A percentile compares a stretch with the other conserved stretches of the same genome.
Conservation (phyloP, 2,888 invertebrate genomes). For the Patella ulyssiponensis region DNA sequence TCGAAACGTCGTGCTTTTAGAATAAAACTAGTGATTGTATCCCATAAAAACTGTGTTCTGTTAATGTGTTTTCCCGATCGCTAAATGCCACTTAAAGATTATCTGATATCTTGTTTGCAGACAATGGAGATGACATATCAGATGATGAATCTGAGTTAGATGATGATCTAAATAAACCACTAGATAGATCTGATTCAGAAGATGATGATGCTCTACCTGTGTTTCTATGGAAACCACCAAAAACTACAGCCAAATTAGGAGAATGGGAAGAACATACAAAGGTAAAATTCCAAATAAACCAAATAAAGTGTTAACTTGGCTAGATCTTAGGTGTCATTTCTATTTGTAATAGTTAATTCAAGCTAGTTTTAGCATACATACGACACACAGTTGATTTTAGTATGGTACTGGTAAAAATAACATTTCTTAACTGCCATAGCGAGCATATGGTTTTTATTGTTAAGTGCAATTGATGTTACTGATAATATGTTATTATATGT, state of each 20-base stretch:
- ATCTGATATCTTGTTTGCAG: too few species aligned
- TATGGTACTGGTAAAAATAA: too few species aligned
- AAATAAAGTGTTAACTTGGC: background rate
- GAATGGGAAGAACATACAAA: constrained; percentile 92
- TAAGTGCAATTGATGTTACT: too few species aligned
- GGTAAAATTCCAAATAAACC: constrained; percentile 73
- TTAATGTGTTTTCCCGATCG: too few species aligned
- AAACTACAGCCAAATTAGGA: constrained; percentile 76
- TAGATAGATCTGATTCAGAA: constrained; percentile 16
- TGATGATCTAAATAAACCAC: constrained; percentile 5
- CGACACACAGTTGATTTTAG: too few species aligned
- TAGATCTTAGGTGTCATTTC: background rate
- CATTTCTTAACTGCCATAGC: too few species aligned
- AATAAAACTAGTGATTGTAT: too few species aligned
- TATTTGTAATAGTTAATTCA: background rate
- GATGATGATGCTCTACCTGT: constrained; percentile 53
- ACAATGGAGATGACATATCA: background rate
- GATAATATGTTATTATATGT: background rate
- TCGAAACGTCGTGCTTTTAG: too few species aligned
- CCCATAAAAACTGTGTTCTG: too few species aligned
- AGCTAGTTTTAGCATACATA: background rate
- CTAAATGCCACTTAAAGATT: too few species aligned
- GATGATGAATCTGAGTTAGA: constrained; percentile 15
- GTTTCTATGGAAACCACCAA: constrained; percentile 61
- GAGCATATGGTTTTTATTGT: too few species aligned